Evolutionary conservation across 1,140 invertebrate species (phyloP).

Genomic region (Drosophila hydei): DNA sequence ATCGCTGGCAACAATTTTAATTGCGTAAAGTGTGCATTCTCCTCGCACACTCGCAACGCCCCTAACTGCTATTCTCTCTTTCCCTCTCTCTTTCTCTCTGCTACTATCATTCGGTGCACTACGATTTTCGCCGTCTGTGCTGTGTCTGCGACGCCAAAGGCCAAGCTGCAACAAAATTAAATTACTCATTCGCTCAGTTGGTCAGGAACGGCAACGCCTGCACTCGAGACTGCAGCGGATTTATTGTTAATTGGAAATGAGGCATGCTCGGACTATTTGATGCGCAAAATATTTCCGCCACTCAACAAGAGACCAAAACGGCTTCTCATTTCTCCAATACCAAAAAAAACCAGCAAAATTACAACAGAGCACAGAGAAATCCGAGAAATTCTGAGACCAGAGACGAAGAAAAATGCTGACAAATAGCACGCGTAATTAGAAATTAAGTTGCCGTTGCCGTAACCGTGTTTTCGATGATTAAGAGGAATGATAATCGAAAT

Average conservation of each 20-base stretch:
- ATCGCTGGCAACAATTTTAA: slow-evolving; percentile 80
- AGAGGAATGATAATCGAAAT: slow-evolving; percentile 29
- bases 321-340: slow-evolving; percentile 21
- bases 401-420: slow-evolving; percentile 66
- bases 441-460: slow-evolving; percentile 69
- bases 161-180: slow-evolving; percentile 78
- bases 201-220: slow-evolving; percentile 39
- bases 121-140: slow-evolving; percentile 29
- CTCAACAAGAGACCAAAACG: slow-evolving; percentile 51
- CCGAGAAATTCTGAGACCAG: too few relatives aligned
- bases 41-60: slow-evolving; percentile 23
- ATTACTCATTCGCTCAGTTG: slow-evolving; percentile 80
- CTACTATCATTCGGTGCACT: slow-evolving; percentile 10
- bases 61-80: slow-evolving; percentile 2
- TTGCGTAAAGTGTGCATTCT: slow-evolving; percentile 77
- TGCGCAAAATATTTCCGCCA: slow-evolving; percentile 75
- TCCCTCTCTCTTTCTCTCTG: slow-evolving; percentile 25
- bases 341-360: slow-evolving; percentile 6
- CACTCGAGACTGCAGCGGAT: slow-evolving; percentile 65
- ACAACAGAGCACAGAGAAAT: slow-evolving; percentile 6
- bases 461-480: slow-evolving; percentile 43
- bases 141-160: slow-evolving; percentile 62
- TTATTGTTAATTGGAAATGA: slow-evolving; percentile 82
- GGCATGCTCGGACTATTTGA: slow-evolving; percentile 77
- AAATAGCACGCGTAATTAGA: slow-evolving; percentile 80